These are phyloP conservation scores for Agrilus biguttatus DNA, from an alignment of 2,888 invertebrate species.

Conservation along the genomic window DNA sequence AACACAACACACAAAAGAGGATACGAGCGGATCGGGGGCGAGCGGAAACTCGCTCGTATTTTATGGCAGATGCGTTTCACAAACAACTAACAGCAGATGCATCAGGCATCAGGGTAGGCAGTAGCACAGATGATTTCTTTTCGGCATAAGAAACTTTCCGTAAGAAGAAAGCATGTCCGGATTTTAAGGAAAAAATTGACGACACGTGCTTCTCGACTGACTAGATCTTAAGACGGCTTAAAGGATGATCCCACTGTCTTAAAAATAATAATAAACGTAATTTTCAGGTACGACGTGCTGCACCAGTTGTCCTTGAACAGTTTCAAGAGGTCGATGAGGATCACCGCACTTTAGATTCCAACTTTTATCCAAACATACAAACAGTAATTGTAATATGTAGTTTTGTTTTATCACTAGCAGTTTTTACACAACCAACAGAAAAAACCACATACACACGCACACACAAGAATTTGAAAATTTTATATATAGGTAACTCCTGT, in stretches of 20 bases:
- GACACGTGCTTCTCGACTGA: too few relatives aligned
- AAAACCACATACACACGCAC: too few relatives aligned
- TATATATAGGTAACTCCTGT: too few relatives aligned
- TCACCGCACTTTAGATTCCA: neutral
- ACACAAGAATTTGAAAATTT: too few relatives aligned
- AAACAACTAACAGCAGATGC: conserved; percentile 18
- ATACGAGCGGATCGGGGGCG: conserved; percentile 3
- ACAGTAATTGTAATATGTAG: too few relatives aligned
- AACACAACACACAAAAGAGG: neutral
- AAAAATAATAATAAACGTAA: neutral
- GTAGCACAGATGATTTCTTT: conserved; percentile 8
- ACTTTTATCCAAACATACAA: neutral
- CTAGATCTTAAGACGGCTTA: neutral
- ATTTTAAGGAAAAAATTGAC: too few relatives aligned
- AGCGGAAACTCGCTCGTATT: conserved; percentile 5
- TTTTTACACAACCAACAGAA: neutral
- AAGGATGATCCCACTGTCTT: conserved; percentile 1
- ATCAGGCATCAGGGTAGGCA: conserved; percentile 12
- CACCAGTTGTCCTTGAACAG: neutral
- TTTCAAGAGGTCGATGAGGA: neutral
- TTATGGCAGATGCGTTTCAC: conserved; percentile 20
- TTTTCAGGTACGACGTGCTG: neutral
- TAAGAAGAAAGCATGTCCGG: too few relatives aligned
- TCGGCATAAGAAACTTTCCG: too few relatives aligned
- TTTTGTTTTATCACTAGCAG: too few relatives aligned